Conservation (phyloP, 2,113 vertebrate species). For the Pardalotus punctatus region DNA sequence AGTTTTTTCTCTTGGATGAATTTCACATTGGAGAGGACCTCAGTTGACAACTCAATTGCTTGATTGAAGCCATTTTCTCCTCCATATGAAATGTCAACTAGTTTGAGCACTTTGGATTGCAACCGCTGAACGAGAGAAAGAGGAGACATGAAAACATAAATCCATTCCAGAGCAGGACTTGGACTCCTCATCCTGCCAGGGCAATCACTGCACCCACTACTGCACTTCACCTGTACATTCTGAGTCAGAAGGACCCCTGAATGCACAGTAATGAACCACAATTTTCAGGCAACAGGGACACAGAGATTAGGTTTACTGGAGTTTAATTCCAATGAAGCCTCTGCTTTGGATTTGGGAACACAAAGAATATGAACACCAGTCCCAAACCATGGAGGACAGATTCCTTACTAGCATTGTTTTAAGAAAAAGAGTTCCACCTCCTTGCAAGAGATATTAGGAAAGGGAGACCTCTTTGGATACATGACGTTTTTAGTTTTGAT, state of each 20-base stretch:
- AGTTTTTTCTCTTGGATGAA: conserved; percentile 99
- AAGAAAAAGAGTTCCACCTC: neutral
- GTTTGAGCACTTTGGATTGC: conserved; percentile 98
- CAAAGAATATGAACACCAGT: neutral
- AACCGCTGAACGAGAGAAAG: conserved; percentile 79
- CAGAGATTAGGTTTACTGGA: neutral
- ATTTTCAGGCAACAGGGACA: neutral
- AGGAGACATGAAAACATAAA: neutral
- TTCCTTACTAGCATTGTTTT: neutral
- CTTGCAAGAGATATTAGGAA: neutral
- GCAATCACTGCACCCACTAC: neutral
- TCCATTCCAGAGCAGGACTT: neutral
- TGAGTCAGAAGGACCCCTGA: neutral
- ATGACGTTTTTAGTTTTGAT: neutral
- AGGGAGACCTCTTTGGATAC: neutral
- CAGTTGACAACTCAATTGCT: conserved; percentile 97
- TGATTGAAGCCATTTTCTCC: conserved; percentile 99
- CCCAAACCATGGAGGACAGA: neutral
- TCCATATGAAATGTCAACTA: conserved; percentile 99
- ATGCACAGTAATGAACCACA: neutral
- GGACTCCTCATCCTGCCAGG: neutral
- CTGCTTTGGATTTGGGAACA: neutral
- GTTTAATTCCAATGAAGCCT: neutral
- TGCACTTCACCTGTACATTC: neutral
- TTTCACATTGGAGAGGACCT: conserved; percentile 98